Base-by-base conservation (phyloP, 2,113 vertebrate genomes). In the Percopsis transmontana region DNA sequence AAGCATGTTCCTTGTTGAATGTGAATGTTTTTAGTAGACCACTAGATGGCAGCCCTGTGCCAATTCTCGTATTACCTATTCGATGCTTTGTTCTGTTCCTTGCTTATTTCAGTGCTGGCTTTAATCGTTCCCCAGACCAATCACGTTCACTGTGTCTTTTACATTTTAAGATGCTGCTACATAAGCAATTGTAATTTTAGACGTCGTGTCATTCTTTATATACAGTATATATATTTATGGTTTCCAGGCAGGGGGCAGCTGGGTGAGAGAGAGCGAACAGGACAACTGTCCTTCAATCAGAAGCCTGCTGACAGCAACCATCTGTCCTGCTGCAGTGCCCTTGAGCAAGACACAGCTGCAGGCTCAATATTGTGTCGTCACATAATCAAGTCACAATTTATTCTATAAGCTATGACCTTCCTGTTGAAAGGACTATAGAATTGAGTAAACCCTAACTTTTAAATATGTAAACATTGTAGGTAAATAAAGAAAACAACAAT, bases 191-290 rank as follows among this genome's bases (percentile, higher is more conserved):
- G 27, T 33, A 33, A 33, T 33, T 33, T 33, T 33, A 33, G 27
- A 33, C 27, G 7, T 33, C n/a, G n/a, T n/a, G n/a, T n/a, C n/a
- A 9, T 45, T 14, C 2, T 50, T 0, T 0, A 10, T 33, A 33
- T 18, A 54, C 83, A 79, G 4, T 55, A 33, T 33, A 5, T 2
- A 33, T 4, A 33, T 33, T 33, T 2, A 33, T 4, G 5, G 4
- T 33, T 33, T 33, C 27, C 27, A 33, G 27, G n/a, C n/a, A 83
- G 83, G 75, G 66, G 52, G 66, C 14, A 65, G 68, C 51, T 64
- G 65, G 60, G 44, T 72, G 41, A n/a, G 44, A 33, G 27, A 6
- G 27, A 4, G 16, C 1, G 47, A 57, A n/a, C 59, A 41, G 42
- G 12, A 15, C 1, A 2, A 44, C 42, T 15, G 15, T 15, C 42